phyloP scores from a whole-genome alignment of 2,113 vertebrate genomes.

The Passer domesticus region DNA sequence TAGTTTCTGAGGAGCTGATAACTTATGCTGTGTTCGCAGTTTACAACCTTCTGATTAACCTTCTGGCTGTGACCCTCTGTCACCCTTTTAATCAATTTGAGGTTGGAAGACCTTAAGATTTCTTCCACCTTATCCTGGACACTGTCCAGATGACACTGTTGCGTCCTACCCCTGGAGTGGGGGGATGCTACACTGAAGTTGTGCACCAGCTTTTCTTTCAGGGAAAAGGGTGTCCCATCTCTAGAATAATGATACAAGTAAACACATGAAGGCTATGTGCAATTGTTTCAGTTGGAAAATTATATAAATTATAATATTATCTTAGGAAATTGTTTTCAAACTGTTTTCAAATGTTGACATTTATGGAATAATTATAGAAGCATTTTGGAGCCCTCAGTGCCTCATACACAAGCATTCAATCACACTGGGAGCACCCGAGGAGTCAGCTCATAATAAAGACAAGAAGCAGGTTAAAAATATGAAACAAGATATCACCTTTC shows the following conservation, averaged over 20 bases:
- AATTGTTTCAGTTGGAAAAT: neutral
- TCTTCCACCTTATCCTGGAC: neutral
- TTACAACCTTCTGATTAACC: neutral
- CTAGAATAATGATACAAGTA: neutral
- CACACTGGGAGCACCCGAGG: neutral
- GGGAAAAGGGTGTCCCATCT: neutral
- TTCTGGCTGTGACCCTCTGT: neutral
- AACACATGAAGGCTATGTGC: neutral
- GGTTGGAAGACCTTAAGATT: neutral
- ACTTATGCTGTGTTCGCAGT: accelerated
- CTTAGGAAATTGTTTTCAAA: neutral
- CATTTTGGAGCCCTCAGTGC: neutral
- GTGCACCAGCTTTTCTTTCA: neutral
- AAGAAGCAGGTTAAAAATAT: neutral
- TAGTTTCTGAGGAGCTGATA: neutral
- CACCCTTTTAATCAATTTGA: neutral
- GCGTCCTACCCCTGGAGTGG: neutral
- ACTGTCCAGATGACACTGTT: neutral
- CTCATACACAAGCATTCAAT: neutral
- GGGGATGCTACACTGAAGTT: neutral
- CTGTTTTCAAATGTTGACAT: neutral
- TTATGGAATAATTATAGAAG: neutral
- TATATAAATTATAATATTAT: neutral
- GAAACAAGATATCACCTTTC: neutral
- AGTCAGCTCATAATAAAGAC: neutral